Base-by-base conservation (phyloP, 2,113 vertebrate species). In the Rhynchopsitta pachyrhyncha region DNA sequence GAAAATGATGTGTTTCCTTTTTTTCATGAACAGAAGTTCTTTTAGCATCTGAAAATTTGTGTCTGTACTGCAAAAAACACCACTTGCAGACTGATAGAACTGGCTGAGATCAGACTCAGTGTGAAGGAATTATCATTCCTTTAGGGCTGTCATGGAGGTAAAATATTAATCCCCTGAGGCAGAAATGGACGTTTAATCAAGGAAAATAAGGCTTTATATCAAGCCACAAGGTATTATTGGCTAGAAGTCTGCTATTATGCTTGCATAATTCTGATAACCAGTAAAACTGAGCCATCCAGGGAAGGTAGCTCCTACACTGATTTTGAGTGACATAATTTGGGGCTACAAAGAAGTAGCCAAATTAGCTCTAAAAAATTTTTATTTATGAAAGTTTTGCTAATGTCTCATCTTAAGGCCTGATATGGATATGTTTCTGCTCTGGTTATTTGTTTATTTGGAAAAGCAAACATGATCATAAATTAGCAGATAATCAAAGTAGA, bases 171-270 rank as follows among this genome's bases (percentile, higher is more conserved):
- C 91, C 91, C 86, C 47, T 0, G 76, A 75, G 93, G 79, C 86
- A 63, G 83, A 88, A 92, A 93, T 82, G 62, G 71, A 90, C 49
- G 57, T 92, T 95, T 94, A 94, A 93, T 92, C 70, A 92, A 93
- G 78, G 86, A 92, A 95, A 95, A 93, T 74, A 92, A 82, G 83
- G 71, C 49, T 92, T 92, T 28, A 25, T 52, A 91, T 76, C 83
- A 93, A 91, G 89, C 70, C 94, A 82, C 81, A 80, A 94, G 74
- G 53, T 92, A 91, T 94, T 95, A 81, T 76, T 93, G 83, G 77
- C 70, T 87, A 53, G 53, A 74, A 79, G 22, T 82, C 86, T 94
- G 77, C 91, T 92, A 92, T 91, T 92, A 89, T 76, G 88, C 77
- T 89, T 94, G 77, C 95, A 63, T 94, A 92, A 73, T 89, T 76